Evolutionary conservation across 2,113 vertebrate species (phyloP).

Genomic region (Prunella fulvescens): DNA sequence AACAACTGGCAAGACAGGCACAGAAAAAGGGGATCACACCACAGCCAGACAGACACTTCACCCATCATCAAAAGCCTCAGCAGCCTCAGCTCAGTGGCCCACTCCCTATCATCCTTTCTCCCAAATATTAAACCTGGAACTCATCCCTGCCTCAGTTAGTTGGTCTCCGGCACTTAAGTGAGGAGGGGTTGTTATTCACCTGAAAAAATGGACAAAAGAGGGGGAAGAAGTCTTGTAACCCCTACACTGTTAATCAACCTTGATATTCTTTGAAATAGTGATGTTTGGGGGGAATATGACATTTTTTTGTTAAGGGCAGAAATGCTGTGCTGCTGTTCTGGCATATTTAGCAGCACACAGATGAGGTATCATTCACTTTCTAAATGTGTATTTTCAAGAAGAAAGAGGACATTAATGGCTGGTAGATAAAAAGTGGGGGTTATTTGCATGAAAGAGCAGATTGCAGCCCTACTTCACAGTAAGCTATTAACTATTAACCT

Average conservation of each 20-base stretch:
- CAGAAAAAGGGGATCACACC: background rate
- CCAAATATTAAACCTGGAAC: background rate
- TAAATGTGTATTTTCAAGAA: background rate
- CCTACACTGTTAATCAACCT: background rate
- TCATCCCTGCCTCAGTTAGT: too few species aligned
- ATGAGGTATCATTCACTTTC: background rate
- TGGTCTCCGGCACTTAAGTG: background rate
- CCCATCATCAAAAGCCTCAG: background rate
- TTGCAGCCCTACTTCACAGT: background rate
- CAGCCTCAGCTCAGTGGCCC: background rate
- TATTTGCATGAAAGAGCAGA: constrained; percentile 3
- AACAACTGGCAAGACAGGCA: background rate
- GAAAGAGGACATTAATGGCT: background rate
- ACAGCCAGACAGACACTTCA: background rate
- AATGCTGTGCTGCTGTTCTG: background rate
- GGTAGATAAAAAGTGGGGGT: background rate
- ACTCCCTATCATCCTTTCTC: background rate
- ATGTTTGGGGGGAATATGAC: background rate
- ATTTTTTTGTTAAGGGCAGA: background rate
- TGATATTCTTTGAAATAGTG: background rate
- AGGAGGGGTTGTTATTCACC: background rate
- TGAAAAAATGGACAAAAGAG: background rate
- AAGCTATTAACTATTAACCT: background rate
- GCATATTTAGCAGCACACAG: background rate
- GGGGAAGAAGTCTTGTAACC: background rate